Evolutionary conservation across 2,888 invertebrate genomes (phyloP).

Genomic region (Sinopyrophorus schimmeli): DNA sequence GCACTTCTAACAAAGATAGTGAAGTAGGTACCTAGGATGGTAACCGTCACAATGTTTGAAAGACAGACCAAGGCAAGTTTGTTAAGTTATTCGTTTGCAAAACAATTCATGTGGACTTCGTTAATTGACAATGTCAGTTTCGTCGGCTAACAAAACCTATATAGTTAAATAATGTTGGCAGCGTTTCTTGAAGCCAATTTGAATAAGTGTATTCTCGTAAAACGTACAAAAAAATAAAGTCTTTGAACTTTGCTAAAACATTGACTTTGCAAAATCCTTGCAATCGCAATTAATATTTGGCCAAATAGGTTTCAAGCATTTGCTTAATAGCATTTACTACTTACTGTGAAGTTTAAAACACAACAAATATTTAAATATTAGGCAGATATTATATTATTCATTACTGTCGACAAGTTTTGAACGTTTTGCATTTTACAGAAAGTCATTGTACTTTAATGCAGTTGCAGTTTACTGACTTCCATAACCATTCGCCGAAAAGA

Average conservation of each 20-base stretch:
- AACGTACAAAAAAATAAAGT: slow-evolving; percentile 19
- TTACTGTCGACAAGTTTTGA: slow-evolving; percentile 16
- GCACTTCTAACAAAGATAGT: too few relatives aligned
- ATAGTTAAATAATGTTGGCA: slow-evolving; percentile 17
- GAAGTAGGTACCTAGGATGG: too few relatives aligned
- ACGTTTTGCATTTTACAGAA: slow-evolving; percentile 9
- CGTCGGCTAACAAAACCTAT: slow-evolving; percentile 7
- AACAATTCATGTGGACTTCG: slow-evolving; percentile 16
- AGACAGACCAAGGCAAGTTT: slow-evolving; percentile 18
- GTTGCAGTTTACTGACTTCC: not conserved
- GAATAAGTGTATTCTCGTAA: slow-evolving; percentile 16
- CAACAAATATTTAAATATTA: too few relatives aligned
- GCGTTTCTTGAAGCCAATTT: slow-evolving; percentile 13
- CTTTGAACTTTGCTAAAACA: slow-evolving; percentile 30
- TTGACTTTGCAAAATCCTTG: slow-evolving; percentile 29
- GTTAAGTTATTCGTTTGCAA: not conserved
- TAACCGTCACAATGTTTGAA: slow-evolving; percentile 8
- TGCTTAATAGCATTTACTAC: too few relatives aligned
- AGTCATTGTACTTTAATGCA: slow-evolving; percentile 7
- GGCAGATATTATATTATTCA: too few relatives aligned
- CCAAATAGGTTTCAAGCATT: too few relatives aligned
- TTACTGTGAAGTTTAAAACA: slow-evolving; percentile 14
- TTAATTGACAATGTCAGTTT: slow-evolving; percentile 24
- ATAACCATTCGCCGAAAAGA: slow-evolving; percentile 1
- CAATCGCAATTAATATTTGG: slow-evolving; percentile 12